Percentiles rank a stretch among this genome's conserved stretches.
Conservation (phyloP, 2,888 invertebrate species). For the Aphidoletes aphidimyza region DNA sequence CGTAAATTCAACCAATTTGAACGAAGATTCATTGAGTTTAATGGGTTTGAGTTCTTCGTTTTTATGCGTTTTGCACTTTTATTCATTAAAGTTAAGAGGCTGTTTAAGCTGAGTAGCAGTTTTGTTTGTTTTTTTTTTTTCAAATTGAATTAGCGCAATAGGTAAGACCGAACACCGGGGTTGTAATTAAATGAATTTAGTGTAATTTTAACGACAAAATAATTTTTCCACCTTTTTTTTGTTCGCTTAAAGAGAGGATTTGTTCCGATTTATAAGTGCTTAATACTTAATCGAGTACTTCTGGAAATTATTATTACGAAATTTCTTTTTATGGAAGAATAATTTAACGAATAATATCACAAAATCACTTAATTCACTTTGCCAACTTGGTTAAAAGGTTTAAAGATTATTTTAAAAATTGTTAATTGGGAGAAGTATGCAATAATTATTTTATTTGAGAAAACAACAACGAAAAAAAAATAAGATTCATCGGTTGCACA, state of each 20-base stretch:
- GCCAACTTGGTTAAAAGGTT: background rate
- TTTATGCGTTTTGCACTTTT: conserved; percentile 1
- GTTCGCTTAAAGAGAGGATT: background rate
- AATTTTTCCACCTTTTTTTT: background rate
- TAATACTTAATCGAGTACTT: background rate
- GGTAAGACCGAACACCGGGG: background rate
- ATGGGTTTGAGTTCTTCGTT: background rate
- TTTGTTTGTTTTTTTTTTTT: too few species aligned
- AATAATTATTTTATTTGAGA: too few species aligned
- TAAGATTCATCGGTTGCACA: too few species aligned
- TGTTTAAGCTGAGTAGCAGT: background rate
- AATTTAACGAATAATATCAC: conserved; percentile 34
- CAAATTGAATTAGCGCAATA: background rate
- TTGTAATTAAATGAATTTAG: background rate
- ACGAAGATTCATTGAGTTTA: background rate
- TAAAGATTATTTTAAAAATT: background rate
- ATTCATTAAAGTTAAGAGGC: conserved; percentile 1
- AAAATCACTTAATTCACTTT: conserved; percentile 31
- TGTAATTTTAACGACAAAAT: background rate
- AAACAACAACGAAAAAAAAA: too few species aligned
- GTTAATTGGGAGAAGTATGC: too few species aligned
- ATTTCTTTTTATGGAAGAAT: conserved; percentile 1
- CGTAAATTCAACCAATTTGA: conserved; percentile 9
- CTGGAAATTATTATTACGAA: background rate
- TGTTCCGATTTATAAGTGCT: background rate